Evolutionary conservation across 2,797 vertebrate species (phyloP).

Genomic region (Luscinia luscinia): DNA sequence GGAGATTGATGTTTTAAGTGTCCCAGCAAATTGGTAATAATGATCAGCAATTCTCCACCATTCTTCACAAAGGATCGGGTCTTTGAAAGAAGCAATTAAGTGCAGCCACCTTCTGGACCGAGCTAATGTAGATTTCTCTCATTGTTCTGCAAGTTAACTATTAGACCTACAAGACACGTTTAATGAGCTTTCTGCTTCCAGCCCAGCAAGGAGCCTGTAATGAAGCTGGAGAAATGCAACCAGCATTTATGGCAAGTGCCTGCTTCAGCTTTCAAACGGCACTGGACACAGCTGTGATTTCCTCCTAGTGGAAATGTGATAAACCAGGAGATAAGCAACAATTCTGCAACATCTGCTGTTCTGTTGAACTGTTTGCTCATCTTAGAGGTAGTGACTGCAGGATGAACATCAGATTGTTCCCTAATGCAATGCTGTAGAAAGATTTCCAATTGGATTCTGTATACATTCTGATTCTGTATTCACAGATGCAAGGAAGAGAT

Average conservation of each 20-base stretch:
- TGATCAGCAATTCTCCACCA: conserved; percentile 24
- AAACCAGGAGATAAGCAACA: conserved; percentile 1
- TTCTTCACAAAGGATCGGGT: background rate
- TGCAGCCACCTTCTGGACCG: background rate
- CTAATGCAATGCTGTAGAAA: background rate
- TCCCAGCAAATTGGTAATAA: conserved; percentile 52
- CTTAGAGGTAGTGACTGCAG: background rate
- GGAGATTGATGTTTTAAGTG: conserved; percentile 53
- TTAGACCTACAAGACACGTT: background rate
- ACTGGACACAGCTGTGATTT: conserved; percentile 8
- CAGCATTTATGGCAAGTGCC: background rate
- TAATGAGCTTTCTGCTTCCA: conserved; percentile 18
- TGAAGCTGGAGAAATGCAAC: background rate
- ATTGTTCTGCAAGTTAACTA: background rate
- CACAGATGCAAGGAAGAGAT: background rate
- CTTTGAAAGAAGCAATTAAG: conserved; percentile 39
- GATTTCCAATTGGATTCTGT: background rate
- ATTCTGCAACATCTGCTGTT: conserved; percentile 14
- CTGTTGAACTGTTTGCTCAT: background rate
- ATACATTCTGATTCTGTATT: background rate
- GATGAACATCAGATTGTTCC: background rate
- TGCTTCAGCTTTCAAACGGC: background rate
- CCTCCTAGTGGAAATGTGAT: background rate
- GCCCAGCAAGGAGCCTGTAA: background rate
- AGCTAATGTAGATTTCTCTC: background rate